These are phyloP conservation scores for Sebastes alutus DNA, from an alignment of 2,797 vertebrate species.

Conservation along the genomic window DNA sequence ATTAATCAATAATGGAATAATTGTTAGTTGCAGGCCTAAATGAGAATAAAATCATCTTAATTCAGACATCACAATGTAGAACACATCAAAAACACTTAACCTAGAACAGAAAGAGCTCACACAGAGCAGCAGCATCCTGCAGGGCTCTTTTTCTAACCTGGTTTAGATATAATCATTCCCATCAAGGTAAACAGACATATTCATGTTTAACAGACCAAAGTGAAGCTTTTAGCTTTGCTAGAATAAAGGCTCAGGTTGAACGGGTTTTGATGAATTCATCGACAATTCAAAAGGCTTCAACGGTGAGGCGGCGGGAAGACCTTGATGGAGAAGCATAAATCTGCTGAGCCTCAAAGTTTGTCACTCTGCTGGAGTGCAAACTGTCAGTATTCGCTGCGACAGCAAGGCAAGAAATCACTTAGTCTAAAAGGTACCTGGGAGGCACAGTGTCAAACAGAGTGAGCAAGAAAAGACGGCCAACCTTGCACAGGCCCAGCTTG, in stretches of 20 bases:
- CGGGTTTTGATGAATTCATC: not conserved
- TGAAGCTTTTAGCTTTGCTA: not conserved
- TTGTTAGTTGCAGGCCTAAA: too few species aligned
- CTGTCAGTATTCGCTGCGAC: not conserved
- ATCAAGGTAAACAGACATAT: not conserved
- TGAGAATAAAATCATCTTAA: too few species aligned
- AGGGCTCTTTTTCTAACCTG: not conserved
- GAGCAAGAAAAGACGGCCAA: conserved; percentile 28
- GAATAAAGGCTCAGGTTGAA: not conserved
- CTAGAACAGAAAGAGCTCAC: too few species aligned
- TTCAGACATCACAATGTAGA: too few species aligned
- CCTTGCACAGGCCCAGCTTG: conserved; percentile 96
- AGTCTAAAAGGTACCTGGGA: not conserved
- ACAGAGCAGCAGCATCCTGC: not conserved
- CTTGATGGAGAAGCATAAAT: not conserved
- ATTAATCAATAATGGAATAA: too few species aligned
- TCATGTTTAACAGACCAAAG: not conserved
- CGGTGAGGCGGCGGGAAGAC: rapidly evolving
- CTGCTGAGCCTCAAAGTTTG: not conserved
- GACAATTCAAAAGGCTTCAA: not conserved
- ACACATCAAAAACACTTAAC: too few species aligned
- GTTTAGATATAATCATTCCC: not conserved
- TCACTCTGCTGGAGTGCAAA: not conserved
- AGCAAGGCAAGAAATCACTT: not conserved
- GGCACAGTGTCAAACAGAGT: not conserved